Percentiles rank a stretch among this genome's conserved stretches.
Evolutionary conservation across 2,113 vertebrate species (phyloP).

Genomic region (Rhabdomys dilectus): DNA sequence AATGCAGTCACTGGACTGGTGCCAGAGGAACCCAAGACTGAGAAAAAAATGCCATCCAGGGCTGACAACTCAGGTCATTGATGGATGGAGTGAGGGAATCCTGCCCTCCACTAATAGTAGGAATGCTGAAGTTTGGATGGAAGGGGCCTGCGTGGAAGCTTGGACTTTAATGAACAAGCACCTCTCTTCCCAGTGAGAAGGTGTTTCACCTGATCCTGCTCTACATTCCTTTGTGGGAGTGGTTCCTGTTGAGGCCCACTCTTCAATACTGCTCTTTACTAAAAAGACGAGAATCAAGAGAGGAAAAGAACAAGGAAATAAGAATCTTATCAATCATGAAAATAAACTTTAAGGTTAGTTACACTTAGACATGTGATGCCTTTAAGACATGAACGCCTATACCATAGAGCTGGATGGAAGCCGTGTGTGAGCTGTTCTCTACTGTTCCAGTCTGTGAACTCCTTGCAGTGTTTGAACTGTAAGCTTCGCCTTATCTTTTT

Average conservation of each 20-base stretch:
- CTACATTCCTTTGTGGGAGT: background rate
- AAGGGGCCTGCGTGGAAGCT: background rate
- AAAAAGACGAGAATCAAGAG: background rate
- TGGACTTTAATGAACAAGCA: background rate
- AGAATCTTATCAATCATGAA: slow-evolving; percentile 21
- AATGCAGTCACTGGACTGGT: background rate
- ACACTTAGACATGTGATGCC: background rate
- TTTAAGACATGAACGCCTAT: background rate
- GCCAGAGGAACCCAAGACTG: background rate
- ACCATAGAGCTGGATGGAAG: background rate
- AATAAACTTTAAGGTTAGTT: slow-evolving; percentile 21
- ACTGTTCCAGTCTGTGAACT: background rate
- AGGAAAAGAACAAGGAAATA: slow-evolving; percentile 27
- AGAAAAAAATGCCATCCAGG: background rate
- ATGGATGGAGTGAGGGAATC: background rate
- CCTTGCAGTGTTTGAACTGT: background rate
- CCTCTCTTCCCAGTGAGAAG: background rate
- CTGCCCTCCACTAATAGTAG: background rate
- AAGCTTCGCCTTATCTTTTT: background rate
- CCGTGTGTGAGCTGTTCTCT: background rate
- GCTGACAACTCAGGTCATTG: background rate
- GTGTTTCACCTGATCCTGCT: background rate
- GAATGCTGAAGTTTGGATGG: background rate
- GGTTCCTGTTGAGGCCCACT: background rate
- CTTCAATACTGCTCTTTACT: background rate